Conservation (phyloP, 2,888 invertebrate genomes). For the Drosophila paramelanica region DNA sequence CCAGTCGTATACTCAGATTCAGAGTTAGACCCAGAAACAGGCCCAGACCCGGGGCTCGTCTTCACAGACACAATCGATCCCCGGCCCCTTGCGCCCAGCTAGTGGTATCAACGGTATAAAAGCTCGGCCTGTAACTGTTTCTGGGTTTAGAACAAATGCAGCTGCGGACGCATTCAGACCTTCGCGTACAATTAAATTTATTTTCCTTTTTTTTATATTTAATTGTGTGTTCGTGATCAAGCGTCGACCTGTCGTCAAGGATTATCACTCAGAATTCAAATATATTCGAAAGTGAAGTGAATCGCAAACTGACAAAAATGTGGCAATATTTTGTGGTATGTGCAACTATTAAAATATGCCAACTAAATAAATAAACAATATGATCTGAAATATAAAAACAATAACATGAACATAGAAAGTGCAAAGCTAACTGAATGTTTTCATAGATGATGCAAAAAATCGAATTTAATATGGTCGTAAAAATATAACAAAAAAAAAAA, state of each 20-base stretch:
- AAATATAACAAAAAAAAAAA: not conserved
- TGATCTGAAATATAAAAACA: too few species aligned
- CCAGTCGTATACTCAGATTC: not conserved
- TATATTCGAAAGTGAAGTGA: conserved; percentile 13
- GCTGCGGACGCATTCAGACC: conserved; percentile 52
- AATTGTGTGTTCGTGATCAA: conserved; percentile 15
- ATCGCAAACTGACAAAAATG: conserved; percentile 34
- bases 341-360: conserved; percentile 10
- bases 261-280: conserved; percentile 18
- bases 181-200: conserved; percentile 8
- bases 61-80: conserved; percentile 21
- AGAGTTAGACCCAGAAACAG: too few species aligned
- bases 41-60: not conserved
- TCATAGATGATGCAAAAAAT: too few species aligned
- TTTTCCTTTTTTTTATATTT: conserved; percentile 20
- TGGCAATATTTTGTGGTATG: conserved; percentile 65
- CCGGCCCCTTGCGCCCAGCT: conserved; percentile 10
- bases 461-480: not conserved
- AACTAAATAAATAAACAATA: too few species aligned
- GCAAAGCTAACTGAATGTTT: too few species aligned
- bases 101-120: conserved; percentile 59
- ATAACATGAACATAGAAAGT: too few species aligned
- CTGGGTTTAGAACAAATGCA: conserved; percentile 71
- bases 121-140: conserved; percentile 56
- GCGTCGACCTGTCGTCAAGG: not conserved